A percentile compares a stretch with the other conserved stretches of the same genome.
Evolutionary conservation across 1,140 invertebrate genomes (phyloP).

Genomic region (Acromyrmex echinatior): DNA sequence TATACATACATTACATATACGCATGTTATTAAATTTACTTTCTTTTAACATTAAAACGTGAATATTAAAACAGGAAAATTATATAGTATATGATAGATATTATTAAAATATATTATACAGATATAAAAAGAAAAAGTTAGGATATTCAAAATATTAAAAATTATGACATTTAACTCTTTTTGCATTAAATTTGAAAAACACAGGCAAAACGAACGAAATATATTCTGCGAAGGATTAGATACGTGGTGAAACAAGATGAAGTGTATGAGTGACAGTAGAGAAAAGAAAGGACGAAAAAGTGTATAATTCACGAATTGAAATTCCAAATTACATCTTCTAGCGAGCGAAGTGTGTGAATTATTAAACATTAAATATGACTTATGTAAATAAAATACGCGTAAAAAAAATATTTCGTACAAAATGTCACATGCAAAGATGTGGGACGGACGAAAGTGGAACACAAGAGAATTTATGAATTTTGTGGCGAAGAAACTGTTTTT

Average conservation of each 20-base stretch:
- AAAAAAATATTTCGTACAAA: conserved; percentile 3
- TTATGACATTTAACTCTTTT: not conserved
- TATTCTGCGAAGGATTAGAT: not conserved
- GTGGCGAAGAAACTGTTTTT: not conserved
- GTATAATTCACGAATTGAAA: not conserved
- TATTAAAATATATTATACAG: too few species aligned
- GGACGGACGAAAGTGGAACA: conserved; percentile 36
- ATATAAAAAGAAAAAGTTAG: too few species aligned
- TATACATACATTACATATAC: not conserved
- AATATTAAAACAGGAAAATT: not conserved
- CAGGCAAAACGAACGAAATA: not conserved
- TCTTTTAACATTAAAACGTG: not conserved
- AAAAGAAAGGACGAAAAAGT: not conserved
- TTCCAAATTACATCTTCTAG: not conserved
- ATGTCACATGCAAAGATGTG: conserved; percentile 16
- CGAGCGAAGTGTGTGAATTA: not conserved
- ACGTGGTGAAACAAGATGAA: conserved; percentile 26
- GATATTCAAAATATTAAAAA: not conserved
- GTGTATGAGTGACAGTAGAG: conserved; percentile 13
- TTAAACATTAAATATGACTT: not conserved
- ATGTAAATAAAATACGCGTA: not conserved
- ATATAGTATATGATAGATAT: too few species aligned
- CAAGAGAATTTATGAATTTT: conserved; percentile 48
- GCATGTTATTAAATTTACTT: not conserved
- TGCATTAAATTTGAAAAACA: not conserved